Base-by-base conservation (phyloP, 1,140 invertebrate species). In the Heterodera carotae region DNA sequence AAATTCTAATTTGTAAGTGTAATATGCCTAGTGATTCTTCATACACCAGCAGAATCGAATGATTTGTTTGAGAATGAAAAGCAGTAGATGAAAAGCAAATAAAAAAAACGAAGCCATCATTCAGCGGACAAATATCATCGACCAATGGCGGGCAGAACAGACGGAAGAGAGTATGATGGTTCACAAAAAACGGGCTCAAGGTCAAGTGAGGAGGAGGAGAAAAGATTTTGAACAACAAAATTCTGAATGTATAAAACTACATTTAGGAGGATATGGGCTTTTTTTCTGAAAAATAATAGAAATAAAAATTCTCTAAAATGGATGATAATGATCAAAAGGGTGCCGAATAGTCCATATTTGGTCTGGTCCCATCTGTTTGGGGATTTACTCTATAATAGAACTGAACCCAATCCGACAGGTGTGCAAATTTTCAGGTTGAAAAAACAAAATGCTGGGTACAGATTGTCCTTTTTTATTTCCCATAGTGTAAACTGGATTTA, bases 141-240 rank as follows among this genome's bases (percentile, higher is more conserved):
- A 56, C 48, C 48, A 56, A 56, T 22, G 12, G 48, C 48, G 48
- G 15, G 22, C 15, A 12, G 48, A 56, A 15, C 48, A 56, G 39
- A 43, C 12, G 39, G 39, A 43, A 0, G 39, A 12, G 12, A 6
- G 39, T 8, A 6, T 6, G 48, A 56, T 22, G 18, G 48, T 56
- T 56, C 48, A 56, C 39, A 56, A 56, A 56, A 56, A 56, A 56
- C 22, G 22, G 48, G 48, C 48, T 56, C 48, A 56, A 56, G 48
- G 48, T 56, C 48, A 56, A n/a, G n/a, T n/a, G n/a, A n/a, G 18
- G 12, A 18, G 48, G 22, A 56, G 48, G 15, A 56, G 12, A 56
- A 43, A 22, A 56, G 48, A 56, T 22, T 56, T 56, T 15, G 5
- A 3, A 22, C 15, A 56, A 15, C 48, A 56, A 56, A 56, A 56